Conservation (phyloP, 2,888 invertebrate species). For the Andrena camellia region DNA sequence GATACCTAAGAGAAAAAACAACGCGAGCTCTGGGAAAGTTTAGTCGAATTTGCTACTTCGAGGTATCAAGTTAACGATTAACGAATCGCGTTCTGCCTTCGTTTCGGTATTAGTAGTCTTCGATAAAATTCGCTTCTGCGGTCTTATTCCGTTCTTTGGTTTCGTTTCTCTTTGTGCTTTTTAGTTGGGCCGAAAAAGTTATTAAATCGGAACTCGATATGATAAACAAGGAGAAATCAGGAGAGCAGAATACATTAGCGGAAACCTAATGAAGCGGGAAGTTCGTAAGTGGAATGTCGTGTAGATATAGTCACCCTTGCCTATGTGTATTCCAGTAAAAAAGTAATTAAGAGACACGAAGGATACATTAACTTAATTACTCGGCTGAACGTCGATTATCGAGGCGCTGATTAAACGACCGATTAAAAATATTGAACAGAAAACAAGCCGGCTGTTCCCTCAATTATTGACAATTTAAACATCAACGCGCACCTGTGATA, state of each 20-base stretch:
- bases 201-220: constrained; percentile 27
- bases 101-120: neutral
- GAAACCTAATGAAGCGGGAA: constrained; percentile 31
- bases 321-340: constrained; percentile 39
- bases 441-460: neutral
- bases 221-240: constrained; percentile 35
- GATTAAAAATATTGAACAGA: neutral
- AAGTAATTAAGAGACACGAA: constrained; percentile 43
- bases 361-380: constrained; percentile 41
- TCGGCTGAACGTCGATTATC: constrained; percentile 39
- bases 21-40: neutral
- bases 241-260: constrained; percentile 37
- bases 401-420: neutral
- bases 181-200: constrained; percentile 31
- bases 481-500: neutral
- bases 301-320: constrained; percentile 61
- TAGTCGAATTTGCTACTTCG: neutral
- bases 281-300: constrained; percentile 38
- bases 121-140: neutral
- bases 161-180: neutral
- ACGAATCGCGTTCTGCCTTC: neutral
- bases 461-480: neutral
- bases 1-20: constrained; percentile 3
- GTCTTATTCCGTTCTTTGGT: neutral
- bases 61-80: neutral